These are phyloP conservation scores for Hymenopus coronatus DNA, from an alignment of 2,888 invertebrate species.

Conservation along the genomic window DNA sequence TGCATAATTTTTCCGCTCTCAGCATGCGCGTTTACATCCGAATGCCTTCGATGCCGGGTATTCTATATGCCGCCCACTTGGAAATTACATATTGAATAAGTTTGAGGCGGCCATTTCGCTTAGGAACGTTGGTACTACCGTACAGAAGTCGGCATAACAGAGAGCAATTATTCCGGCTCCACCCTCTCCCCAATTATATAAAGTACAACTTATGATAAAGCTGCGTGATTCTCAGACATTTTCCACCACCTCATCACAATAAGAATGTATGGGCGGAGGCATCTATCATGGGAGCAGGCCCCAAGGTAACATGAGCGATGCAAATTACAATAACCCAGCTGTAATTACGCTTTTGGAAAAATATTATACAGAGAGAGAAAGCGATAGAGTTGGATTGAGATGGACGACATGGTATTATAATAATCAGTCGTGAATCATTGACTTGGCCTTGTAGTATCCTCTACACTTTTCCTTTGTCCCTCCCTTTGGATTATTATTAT, in stretches of 20 bases:
- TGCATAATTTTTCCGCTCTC: not conserved
- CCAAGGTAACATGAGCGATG: slow-evolving; percentile 35
- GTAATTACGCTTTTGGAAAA: slow-evolving; percentile 35
- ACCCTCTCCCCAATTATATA: slow-evolving; percentile 34
- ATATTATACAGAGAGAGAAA: slow-evolving; percentile 24
- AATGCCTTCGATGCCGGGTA: not conserved
- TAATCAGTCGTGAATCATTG: slow-evolving; percentile 37
- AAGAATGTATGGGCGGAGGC: slow-evolving; percentile 22
- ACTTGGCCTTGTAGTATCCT: slow-evolving; percentile 30
- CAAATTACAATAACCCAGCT: slow-evolving; percentile 35
- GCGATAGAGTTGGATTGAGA: slow-evolving; percentile 31
- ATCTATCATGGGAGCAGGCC: slow-evolving; percentile 31
- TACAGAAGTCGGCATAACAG: slow-evolving; percentile 29
- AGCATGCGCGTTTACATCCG: not conserved
- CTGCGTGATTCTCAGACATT: slow-evolving; percentile 35
- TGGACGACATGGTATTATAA: slow-evolving; percentile 36
- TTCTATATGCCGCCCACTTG: slow-evolving; percentile 30
- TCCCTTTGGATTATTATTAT: slow-evolving; percentile 34
- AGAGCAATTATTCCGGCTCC: slow-evolving; percentile 32
- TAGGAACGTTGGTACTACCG: not conserved
- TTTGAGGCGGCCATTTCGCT: not conserved
- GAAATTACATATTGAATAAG: slow-evolving; percentile 30
- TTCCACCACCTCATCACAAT: slow-evolving; percentile 24
- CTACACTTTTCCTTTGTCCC: slow-evolving; percentile 15
- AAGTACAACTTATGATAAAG: slow-evolving; percentile 34